Conservation (phyloP, 2,797 vertebrate genomes). For the Galago senegalensis region DNA sequence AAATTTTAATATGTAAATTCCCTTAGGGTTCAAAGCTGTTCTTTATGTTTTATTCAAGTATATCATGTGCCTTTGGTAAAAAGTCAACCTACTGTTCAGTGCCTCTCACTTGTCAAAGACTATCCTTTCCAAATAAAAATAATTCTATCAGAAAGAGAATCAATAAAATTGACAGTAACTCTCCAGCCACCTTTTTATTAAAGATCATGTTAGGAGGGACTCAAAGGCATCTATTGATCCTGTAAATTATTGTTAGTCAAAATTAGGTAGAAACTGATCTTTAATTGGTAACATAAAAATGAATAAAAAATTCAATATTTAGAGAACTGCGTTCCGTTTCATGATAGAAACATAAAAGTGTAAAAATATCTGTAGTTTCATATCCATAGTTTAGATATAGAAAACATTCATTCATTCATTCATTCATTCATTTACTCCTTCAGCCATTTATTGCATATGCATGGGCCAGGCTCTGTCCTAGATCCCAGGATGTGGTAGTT, state of each 20-base stretch:
- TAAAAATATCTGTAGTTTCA: background rate
- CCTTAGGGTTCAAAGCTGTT: conserved; percentile 43
- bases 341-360: background rate
- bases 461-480: background rate
- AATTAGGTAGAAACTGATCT: background rate
- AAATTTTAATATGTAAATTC: conserved; percentile 57
- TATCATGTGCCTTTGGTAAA: conserved; percentile 37
- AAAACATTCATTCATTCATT: background rate
- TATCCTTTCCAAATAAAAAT: conserved; percentile 24
- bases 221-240: background rate
- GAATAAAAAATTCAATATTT: background rate
- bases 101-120: background rate
- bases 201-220: background rate
- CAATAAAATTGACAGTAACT: background rate
- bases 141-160: background rate
- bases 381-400: background rate
- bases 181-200: background rate
- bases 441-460: background rate
- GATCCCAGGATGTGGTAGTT: background rate
- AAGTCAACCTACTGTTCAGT: background rate
- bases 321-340: conserved; percentile 36
- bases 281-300: background rate
- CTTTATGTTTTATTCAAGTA: conserved; percentile 12
- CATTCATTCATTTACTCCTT: background rate
- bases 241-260: background rate